Evolutionary conservation across 2,888 invertebrate species (phyloP).

Genomic region (Nebria brevicollis): DNA sequence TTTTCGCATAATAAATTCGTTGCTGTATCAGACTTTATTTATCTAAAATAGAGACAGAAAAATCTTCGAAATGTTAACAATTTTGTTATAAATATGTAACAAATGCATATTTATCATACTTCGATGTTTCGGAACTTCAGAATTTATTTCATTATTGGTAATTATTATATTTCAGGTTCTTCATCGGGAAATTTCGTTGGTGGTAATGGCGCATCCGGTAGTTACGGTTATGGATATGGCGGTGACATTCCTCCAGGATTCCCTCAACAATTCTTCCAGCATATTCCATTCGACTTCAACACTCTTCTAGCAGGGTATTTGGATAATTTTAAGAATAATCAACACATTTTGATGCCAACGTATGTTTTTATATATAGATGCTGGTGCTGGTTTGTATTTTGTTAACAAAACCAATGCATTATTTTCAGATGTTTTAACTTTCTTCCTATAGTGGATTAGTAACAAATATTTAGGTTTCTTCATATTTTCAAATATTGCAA

Average conservation of each 20-base stretch:
- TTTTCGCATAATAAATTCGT: too few relatives aligned
- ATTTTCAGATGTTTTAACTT: slow-evolving; percentile 56
- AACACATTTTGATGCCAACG: slow-evolving; percentile 52
- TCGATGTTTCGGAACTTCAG: too few relatives aligned
- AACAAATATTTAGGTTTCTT: slow-evolving; percentile 56
- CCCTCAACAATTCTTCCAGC: slow-evolving; percentile 44
- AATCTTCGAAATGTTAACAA: too few relatives aligned
- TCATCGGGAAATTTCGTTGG: slow-evolving; percentile 27
- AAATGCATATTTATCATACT: too few relatives aligned
- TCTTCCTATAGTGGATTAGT: slow-evolving; percentile 55
- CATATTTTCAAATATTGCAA: slow-evolving; percentile 3
- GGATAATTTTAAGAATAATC: slow-evolving; percentile 54
- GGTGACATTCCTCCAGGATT: slow-evolving; percentile 20
- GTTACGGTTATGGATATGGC: slow-evolving; percentile 36
- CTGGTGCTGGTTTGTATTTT: slow-evolving; percentile 38
- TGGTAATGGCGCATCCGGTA: slow-evolving; percentile 27
- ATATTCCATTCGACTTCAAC: slow-evolving; percentile 51
- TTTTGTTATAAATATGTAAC: too few relatives aligned
- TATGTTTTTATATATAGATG: slow-evolving; percentile 54
- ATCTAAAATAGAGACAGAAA: too few relatives aligned
- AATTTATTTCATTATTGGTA: not conserved
- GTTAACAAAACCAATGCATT: slow-evolving; percentile 16
- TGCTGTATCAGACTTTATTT: too few relatives aligned
- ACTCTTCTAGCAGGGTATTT: slow-evolving; percentile 52
- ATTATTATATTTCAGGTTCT: slow-evolving; percentile 3